phyloP scores from a whole-genome alignment of 2,888 invertebrate species.

The Troides aeacus region DNA sequence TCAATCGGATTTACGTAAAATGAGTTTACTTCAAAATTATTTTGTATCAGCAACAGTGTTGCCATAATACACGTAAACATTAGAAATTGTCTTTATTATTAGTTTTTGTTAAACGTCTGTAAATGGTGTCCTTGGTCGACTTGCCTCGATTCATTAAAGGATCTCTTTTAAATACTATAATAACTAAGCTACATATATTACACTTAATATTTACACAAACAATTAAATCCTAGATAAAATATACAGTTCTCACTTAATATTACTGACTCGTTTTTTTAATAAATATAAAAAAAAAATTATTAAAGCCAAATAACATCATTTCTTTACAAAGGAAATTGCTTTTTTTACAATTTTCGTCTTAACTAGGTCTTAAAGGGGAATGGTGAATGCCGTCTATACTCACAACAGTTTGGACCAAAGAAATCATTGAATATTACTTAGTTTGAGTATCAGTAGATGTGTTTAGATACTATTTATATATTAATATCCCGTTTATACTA shows the following conservation, averaged over 20 bases:
- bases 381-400: conserved; percentile 47
- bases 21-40: too few relatives aligned
- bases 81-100: too few relatives aligned
- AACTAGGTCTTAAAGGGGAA: conserved; percentile 55
- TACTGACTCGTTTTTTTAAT: conserved; percentile 73
- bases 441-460: too few relatives aligned
- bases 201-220: conserved; percentile 41
- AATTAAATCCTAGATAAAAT: conserved; percentile 41
- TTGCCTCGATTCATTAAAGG: conserved; percentile 23
- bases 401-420: conserved; percentile 15
- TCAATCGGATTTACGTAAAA: too few relatives aligned
- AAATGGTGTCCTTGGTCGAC: conserved; percentile 15
- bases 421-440: background rate
- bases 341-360: conserved; percentile 37
- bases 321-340: conserved; percentile 41
- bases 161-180: conserved; percentile 24
- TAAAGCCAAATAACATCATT: conserved; percentile 59
- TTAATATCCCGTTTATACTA: too few relatives aligned
- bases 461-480: too few relatives aligned
- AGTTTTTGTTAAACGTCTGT: background rate
- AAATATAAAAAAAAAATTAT: conserved; percentile 53
- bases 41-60: too few relatives aligned
- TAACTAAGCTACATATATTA: conserved; percentile 22
- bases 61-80: too few relatives aligned
- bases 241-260: conserved; percentile 61